A percentile compares a stretch with the other conserved stretches of the same genome.
These are phyloP conservation scores for Peromyscus californicus DNA, from an alignment of 2,113 vertebrate genomes.

Conservation along the genomic window DNA sequence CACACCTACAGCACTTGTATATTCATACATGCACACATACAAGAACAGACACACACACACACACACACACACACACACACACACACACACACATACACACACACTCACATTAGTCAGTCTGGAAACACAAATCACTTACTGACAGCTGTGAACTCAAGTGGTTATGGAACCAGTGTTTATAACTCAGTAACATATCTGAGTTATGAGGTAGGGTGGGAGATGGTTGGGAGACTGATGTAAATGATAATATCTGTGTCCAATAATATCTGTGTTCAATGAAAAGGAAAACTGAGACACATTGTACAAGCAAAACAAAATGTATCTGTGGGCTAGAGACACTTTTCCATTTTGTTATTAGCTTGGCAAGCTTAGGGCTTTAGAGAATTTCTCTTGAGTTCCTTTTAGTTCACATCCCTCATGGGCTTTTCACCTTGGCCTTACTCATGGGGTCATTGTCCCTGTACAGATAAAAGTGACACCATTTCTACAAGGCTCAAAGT, in stretches of 20 bases:
- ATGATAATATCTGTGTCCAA: neutral
- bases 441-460: neutral
- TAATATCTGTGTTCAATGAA: neutral
- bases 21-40: neutral
- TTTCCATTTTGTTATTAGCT: conserved; percentile 52
- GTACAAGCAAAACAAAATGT: conserved; percentile 40
- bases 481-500: neutral
- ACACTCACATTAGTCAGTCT: neutral
- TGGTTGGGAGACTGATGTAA: neutral
- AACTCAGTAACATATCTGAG: neutral
- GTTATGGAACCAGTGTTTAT: neutral
- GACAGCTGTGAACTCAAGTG: neutral
- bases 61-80: no score
- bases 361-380: conserved; percentile 38
- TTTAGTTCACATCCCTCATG: neutral
- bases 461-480: neutral
- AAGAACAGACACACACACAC: neutral
- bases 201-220: neutral
- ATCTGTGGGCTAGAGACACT: neutral
- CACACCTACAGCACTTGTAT: neutral
- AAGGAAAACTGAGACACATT: neutral
- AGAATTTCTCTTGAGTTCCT: neutral
- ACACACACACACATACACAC: neutral
- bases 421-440: neutral
- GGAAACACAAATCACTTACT: neutral